Evolutionary conservation across 2,888 invertebrate genomes (phyloP).

Genomic region (Panzeria rudis): DNA sequence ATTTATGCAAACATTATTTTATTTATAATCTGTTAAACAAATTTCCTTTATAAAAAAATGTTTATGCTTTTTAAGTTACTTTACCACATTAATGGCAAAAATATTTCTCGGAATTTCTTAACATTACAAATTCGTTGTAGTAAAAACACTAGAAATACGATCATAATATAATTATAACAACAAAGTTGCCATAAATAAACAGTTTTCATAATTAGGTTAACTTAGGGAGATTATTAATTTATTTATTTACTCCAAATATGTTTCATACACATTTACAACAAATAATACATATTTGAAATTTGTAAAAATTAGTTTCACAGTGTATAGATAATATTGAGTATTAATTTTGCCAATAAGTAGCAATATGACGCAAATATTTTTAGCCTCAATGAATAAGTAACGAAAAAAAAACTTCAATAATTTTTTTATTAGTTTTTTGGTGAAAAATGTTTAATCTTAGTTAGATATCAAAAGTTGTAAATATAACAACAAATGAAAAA

Average conservation of each 20-base stretch:
- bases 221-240: neutral
- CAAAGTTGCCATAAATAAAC: neutral
- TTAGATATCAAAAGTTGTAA: neutral
- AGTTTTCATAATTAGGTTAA: neutral
- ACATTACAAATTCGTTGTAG: neutral
- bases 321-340: neutral
- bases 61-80: conserved; percentile 9
- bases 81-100: neutral
- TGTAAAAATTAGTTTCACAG: too few species aligned
- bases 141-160: neutral
- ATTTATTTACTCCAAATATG: neutral
- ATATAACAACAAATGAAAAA: too few species aligned
- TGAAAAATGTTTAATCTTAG: neutral
- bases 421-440: too few species aligned
- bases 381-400: neutral
- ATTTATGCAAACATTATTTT: neutral
- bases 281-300: neutral
- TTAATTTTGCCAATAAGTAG: neutral
- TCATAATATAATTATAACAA: neutral
- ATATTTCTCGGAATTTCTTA: conserved; percentile 31
- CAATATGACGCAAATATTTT: neutral
- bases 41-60: conserved; percentile 10
- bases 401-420: too few species aligned
- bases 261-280: neutral
- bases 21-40: neutral